Conservation (phyloP, 2,888 invertebrate species). For the Drosophila atripex region DNA sequence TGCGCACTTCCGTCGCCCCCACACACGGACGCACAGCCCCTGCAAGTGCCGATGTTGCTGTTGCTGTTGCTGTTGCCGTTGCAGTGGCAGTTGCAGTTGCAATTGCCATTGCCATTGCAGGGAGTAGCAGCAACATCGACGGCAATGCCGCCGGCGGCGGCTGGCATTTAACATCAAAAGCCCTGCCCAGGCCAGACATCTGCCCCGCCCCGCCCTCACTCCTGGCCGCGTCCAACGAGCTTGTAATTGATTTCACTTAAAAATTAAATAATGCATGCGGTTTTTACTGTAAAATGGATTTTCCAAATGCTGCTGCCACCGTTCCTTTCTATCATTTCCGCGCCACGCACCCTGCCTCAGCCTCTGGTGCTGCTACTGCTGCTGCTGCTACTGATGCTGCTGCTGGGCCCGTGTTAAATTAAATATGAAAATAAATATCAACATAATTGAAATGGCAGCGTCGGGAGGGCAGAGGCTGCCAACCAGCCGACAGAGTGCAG, state of each 20-base stretch:
- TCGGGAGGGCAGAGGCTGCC: constrained; percentile 19
- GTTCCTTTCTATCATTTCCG: constrained; percentile 13
- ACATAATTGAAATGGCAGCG: constrained; percentile 77
- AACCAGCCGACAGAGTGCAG: constrained; percentile 40
- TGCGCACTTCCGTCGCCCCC: constrained; percentile 73
- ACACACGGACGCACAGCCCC: constrained; percentile 2
- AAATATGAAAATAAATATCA: constrained; percentile 80
- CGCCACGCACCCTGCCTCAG: constrained; percentile 4
- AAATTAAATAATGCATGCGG: constrained; percentile 79
- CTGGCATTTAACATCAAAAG: constrained; percentile 74
- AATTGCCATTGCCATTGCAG: constrained; percentile 74
- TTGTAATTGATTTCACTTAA: constrained; percentile 79
- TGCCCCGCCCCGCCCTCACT: background rate
- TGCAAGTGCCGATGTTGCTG: constrained; percentile 8
- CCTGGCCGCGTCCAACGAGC: constrained; percentile 50
- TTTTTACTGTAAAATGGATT: constrained; percentile 79
- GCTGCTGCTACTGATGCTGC: background rate
- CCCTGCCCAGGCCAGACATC: constrained; percentile 34
- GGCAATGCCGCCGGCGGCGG: constrained; percentile 23
- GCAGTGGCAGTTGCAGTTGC: constrained; percentile 68
- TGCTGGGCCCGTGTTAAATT: constrained; percentile 70
- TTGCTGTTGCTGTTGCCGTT: constrained; percentile 2
- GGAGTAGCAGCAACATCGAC: constrained; percentile 12
- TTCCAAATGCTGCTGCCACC: constrained; percentile 54
- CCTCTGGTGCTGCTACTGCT: too few relatives aligned